Base-by-base conservation (phyloP, 2,888 invertebrate genomes). In the Tryphoninae sp. region DNA sequence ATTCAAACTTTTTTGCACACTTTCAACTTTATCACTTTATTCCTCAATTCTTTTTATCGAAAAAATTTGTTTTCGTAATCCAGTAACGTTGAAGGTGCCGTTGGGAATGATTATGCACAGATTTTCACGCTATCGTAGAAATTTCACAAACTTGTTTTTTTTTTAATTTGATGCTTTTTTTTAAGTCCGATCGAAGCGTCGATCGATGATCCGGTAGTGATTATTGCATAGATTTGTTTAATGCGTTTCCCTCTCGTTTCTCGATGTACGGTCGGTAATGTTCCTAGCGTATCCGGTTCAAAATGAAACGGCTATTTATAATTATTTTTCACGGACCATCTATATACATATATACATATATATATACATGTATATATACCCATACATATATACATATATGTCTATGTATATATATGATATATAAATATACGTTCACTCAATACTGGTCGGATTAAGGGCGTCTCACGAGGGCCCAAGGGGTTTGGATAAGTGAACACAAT, bases 361-460 rank as follows among this genome's bases (percentile, higher is more conserved):
- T 23, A 42, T 23, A 16, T 49, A 11, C 59, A 26, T 61, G 13
- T 59, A 11, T 61, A 49, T 49, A 45, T 71, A 58, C 1, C 19
- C 2, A 49, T 49, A 13, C 2, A 49, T 49, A 49, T 26, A 26
- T 26, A 26, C 2, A 2, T 26, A 26, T 4, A 26, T 4, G 4
- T 26, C 2, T 26, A 26, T 26, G 40, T 33, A 9, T 73, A 61
- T 62, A 62, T 62, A 64, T 59, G 22, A 62, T 62, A 64, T 76
- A 55, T 72, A 73, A 49, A 45, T 53, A 59, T 23, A 49, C 19
- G 58, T 73, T 59, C 22, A 22, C 59, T 59, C 68, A 68, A 68
- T 61, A 76, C 68, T 68, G 76, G 76, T 51, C 76, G 67, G 61
- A 51, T 68, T 61, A 16, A 49, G 67, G 49, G 23, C 49, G 65